Evolutionary conservation across 2,888 invertebrate genomes (phyloP).

Genomic region (Furcula furcula): DNA sequence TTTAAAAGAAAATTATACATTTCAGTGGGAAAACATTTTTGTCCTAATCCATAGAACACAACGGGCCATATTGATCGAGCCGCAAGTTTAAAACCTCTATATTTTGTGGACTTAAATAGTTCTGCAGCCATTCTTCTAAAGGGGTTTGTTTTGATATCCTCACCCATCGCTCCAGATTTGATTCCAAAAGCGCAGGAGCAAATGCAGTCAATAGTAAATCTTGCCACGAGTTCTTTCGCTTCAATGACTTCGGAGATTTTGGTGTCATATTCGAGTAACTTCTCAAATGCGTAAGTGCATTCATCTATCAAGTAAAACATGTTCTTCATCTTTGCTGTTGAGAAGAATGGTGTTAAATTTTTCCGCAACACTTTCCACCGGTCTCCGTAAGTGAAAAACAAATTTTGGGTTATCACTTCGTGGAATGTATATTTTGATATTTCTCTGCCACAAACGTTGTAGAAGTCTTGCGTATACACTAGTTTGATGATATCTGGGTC

Average conservation of each 20-base stretch:
- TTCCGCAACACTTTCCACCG: slow-evolving; percentile 27
- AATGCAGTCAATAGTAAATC: no score
- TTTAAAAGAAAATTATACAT: slow-evolving; percentile 25
- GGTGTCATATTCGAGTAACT: slow-evolving; percentile 1
- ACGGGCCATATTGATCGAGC: slow-evolving; percentile 33
- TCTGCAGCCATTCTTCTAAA: slow-evolving; percentile 29
- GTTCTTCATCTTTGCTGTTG: slow-evolving; percentile 18
- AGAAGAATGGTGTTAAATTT: slow-evolving; percentile 24
- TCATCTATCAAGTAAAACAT: slow-evolving; percentile 31
- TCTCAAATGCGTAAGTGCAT: slow-evolving; percentile 8
- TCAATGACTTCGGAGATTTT: slow-evolving; percentile 1
- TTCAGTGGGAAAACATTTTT: slow-evolving; percentile 23
- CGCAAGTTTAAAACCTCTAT: slow-evolving; percentile 17
- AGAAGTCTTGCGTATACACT: slow-evolving; percentile 26
- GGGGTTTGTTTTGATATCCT: slow-evolving; percentile 21
- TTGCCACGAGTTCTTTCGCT: slow-evolving; percentile 1
- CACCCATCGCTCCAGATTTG: slow-evolving; percentile 6
- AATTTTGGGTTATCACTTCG: slow-evolving; percentile 7
- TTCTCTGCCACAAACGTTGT: slow-evolving; percentile 26
- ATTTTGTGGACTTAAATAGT: slow-evolving; percentile 25
- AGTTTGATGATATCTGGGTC: slow-evolving; percentile 25
- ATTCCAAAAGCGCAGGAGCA: no score
- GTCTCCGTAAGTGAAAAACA: slow-evolving; percentile 10
- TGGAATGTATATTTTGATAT: slow-evolving; percentile 12
- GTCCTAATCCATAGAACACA: slow-evolving; percentile 32